phyloP scores from a whole-genome alignment of 2,797 vertebrate species.

The Borostomias antarcticus region DNA sequence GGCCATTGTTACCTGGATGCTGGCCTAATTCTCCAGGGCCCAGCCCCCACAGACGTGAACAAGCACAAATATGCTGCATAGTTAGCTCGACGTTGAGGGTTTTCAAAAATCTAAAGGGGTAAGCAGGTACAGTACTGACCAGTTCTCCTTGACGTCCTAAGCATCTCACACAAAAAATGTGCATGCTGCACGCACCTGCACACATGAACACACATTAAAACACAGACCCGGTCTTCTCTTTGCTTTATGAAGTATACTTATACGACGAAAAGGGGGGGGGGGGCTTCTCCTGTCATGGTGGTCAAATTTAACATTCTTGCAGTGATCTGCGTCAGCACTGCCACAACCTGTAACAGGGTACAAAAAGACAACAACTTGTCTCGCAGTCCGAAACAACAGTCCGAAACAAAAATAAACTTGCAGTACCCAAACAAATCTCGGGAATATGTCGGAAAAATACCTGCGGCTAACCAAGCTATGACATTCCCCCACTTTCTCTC shows the following conservation, averaged over 20 bases:
- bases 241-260: neutral
- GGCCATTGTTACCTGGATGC: slow-evolving; percentile 25
- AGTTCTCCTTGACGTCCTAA: neutral
- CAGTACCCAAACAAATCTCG: slow-evolving; percentile 61
- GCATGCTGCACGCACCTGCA: neutral
- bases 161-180: neutral
- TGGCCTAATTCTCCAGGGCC: slow-evolving; percentile 12
- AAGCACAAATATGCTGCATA: neutral
- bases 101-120: too few relatives aligned
- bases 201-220: neutral
- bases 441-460: slow-evolving; percentile 62
- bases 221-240: neutral
- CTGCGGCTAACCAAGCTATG: slow-evolving; percentile 68
- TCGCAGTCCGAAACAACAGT: slow-evolving; percentile 31
- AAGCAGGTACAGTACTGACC: slow-evolving; percentile 9
- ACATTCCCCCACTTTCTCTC: slow-evolving; percentile 24
- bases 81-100: too few relatives aligned
- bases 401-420: slow-evolving; percentile 43
- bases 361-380: slow-evolving; percentile 57
- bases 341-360: slow-evolving; percentile 46
- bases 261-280: slow-evolving; percentile 19
- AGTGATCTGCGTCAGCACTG: slow-evolving; percentile 27
- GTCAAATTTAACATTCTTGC: slow-evolving; percentile 46
- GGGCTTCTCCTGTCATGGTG: slow-evolving; percentile 39
- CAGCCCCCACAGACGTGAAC: neutral